These are phyloP conservation scores for Melieria picta DNA, from an alignment of 2,888 invertebrate species.

Conservation along the genomic window DNA sequence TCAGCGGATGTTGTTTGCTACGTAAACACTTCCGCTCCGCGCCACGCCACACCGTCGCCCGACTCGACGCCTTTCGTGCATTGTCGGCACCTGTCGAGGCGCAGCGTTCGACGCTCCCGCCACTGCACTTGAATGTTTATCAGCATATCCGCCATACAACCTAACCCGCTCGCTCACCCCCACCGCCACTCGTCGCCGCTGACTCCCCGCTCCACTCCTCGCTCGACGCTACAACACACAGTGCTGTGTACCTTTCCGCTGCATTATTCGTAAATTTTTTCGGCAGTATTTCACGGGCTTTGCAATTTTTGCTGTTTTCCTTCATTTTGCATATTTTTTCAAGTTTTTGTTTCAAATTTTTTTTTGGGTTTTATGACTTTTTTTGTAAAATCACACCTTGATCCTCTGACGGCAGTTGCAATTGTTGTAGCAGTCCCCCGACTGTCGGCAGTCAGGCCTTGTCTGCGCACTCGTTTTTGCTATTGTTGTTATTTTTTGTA, in stretches of 20 bases:
- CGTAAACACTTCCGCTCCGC: conserved; percentile 36
- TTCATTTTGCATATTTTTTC: conserved; percentile 20
- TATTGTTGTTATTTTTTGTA: conserved; percentile 18
- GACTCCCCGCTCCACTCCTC: no score
- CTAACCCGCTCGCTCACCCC: not conserved
- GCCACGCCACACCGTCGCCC: not conserved
- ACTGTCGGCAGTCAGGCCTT: conserved; percentile 8
- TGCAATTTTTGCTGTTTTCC: conserved; percentile 11
- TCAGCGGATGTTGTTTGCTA: conserved; percentile 38
- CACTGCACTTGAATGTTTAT: conserved; percentile 24
- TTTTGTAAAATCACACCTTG: conserved; percentile 42
- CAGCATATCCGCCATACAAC: not conserved
- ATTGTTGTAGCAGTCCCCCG: conserved; percentile 2
- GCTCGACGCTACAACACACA: no score
- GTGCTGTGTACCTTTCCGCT: no score
- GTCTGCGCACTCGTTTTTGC: conserved; percentile 19
- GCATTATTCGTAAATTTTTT: conserved; percentile 22
- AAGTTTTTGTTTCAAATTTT: conserved; percentile 23
- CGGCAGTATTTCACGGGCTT: conserved; percentile 27
- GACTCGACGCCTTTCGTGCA: conserved; percentile 19
- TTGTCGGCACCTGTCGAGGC: not conserved
- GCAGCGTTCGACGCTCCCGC: not conserved
- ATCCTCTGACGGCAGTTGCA: conserved; percentile 33
- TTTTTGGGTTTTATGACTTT: conserved; percentile 7
- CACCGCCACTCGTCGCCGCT: not conserved